Base-by-base conservation (phyloP, 2,797 vertebrate species). In the Sebastes iracundus region DNA sequence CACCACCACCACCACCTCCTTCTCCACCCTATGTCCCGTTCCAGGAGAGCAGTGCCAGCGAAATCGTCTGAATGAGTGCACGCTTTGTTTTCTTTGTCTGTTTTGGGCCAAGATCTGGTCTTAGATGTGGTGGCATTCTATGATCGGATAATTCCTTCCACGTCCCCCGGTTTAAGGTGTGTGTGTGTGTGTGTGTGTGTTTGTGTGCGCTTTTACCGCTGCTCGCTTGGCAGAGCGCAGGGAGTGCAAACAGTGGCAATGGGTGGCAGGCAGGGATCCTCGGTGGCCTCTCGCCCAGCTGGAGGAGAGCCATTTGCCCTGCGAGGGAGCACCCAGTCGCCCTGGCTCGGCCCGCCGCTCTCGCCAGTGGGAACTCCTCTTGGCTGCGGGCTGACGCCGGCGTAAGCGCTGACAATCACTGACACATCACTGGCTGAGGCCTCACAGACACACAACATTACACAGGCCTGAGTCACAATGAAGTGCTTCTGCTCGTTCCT, bases 31-130 rank as follows among this genome's bases (percentile, higher is more conserved):
- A 79, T 84, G 90, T 92, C 90, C 89, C 88, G 62, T 93, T 95
- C 91, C 89, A 93, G 82, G 69, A 74, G 79, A 85, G 82, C 84
- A 72, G 80, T 94, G 93, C 95, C 94, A 94, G 91, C 90, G 69
- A 79, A 93, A 93, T 90, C 79, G 83, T 89, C 92, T 93, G 91
- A 95, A 94, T 94, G 92, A 94, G 92, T 92, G 93, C 85, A 87
- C 79, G 82, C 93, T 94, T 95, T 94, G 93, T 95, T 93, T 94
- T 92, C 93, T 90, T 92, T 94, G 90, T 93, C 89, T 91, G 86
- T 92, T 90, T 92, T 33, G 66, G 86, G 94, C 94, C 94, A 94
- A 95, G 92, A 91, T 92, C 85, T 92, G 90, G 79, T 90, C 91
- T 95, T 91, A 92, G 95, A 95, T 94, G 94, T 94, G 92, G 90